phyloP scores from a whole-genome alignment of 2,113 vertebrate genomes.

The zebrafish (Danio rerio) region GRCz12tu NC_133195.1:27390501-27391000 shows the following conservation, averaged over 20 bases:
- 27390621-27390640: too few species aligned
- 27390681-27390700: background rate
- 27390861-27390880: background rate
- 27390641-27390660: too few species aligned
- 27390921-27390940: constrained; percentile 52
- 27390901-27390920: constrained; percentile 55
- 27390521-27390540: too few species aligned
- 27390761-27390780: background rate
- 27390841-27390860: background rate
- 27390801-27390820: background rate
- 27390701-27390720: background rate
- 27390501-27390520: too few species aligned
- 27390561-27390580: too few species aligned
- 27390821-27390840: background rate
- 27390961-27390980: background rate
- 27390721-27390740: background rate
- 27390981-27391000: constrained; percentile 22
- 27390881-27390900: constrained; percentile 54
- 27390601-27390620: too few species aligned
- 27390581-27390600: too few species aligned
- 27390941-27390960: constrained; percentile 9
- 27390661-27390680: too few species aligned
- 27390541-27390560: too few species aligned
- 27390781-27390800: background rate
- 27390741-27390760: background rate